Conservation (phyloP, 64 coral and sea anemone genomes). For the Dendrophyllia cribrosa region DNA sequence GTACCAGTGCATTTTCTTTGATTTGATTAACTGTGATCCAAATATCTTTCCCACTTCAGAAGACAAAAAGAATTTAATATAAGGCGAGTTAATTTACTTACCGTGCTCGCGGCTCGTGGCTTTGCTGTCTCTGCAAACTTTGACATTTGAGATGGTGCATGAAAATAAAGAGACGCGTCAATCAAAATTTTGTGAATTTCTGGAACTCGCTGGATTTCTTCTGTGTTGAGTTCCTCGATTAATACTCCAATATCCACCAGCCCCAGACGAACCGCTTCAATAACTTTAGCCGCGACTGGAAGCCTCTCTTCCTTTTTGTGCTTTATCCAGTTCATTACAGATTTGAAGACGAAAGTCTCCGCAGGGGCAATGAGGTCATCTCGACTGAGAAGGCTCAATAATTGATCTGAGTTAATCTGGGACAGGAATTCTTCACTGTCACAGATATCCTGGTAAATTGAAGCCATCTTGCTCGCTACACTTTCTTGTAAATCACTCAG, state of each 20-base stretch:
- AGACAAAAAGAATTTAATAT: no score
- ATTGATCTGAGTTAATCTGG: neutral
- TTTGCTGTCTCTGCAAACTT: constrained; percentile 17
- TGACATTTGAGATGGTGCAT: neutral
- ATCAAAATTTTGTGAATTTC: constrained; percentile 12
- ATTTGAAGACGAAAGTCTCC: constrained; percentile 38
- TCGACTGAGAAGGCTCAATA: neutral
- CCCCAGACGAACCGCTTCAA: neutral
- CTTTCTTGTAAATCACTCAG: neutral
- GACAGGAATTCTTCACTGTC: constrained; percentile 18
- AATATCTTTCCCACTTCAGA: no score
- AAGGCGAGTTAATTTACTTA: neutral
- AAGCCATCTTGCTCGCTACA: neutral
- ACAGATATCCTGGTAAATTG: neutral
- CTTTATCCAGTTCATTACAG: neutral
- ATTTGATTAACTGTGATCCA: no score
- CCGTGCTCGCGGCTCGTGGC: neutral
- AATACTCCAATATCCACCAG: neutral
- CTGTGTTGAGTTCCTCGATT: constrained; percentile 2
- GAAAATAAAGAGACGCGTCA: constrained; percentile 26
- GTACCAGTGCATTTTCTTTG: no score
- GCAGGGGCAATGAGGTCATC: constrained; percentile 24
- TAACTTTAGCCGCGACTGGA: neutral
- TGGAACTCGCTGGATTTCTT: neutral
- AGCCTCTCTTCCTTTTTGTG: neutral